These are phyloP conservation scores for Lipotes vexillifer DNA, from an alignment of 2,113 vertebrate species.

Conservation along the genomic window DNA sequence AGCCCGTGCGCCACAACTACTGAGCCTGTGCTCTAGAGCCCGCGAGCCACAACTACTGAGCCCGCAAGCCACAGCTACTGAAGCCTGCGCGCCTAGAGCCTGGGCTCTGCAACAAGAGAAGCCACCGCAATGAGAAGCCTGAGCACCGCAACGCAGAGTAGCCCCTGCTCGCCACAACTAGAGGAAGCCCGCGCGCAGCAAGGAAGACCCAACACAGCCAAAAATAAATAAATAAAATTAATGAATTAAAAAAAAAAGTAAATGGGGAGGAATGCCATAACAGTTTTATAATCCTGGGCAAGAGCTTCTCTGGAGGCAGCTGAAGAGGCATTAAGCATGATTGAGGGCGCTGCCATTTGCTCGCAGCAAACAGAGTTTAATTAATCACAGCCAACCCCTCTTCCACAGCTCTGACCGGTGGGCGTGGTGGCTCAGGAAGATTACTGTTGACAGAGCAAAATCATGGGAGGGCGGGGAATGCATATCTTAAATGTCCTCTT, in stretches of 20 bases:
- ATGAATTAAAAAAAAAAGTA: background rate
- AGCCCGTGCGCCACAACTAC: no score
- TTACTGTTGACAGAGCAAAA: constrained; percentile 8
- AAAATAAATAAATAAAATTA: background rate
- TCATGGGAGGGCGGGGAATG: background rate
- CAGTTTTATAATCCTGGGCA: background rate
- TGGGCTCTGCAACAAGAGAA: no score
- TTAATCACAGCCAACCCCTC: background rate
- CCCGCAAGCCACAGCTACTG: no score
- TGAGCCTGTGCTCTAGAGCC: no score
- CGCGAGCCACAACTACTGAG: no score
- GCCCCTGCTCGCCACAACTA: no score
- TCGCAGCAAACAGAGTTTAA: constrained; percentile 27
- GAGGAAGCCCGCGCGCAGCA: no score
- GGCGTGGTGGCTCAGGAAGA: background rate
- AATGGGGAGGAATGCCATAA: background rate
- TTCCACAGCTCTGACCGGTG: no score
- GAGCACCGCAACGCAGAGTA: no score
- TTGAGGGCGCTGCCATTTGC: background rate
- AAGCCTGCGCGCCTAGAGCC: no score
- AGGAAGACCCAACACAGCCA: no score
- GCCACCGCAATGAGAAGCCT: no score
- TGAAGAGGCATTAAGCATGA: background rate
- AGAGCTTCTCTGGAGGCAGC: background rate
- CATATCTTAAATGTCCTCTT: background rate